Conservation (phyloP, 2,797 vertebrate genomes). For the Alfaro cultratus region DNA sequence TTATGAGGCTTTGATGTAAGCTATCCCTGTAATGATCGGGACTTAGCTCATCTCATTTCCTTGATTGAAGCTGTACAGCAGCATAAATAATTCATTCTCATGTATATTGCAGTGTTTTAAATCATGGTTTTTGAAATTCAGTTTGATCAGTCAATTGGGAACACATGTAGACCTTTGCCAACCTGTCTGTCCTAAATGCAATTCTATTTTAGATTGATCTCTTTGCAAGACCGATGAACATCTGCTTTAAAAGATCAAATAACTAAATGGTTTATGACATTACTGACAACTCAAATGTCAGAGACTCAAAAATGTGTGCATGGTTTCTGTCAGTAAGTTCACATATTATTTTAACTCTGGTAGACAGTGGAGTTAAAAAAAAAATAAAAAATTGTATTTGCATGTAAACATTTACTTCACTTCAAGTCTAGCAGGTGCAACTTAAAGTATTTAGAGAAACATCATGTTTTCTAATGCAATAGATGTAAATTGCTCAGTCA, state of each 20-base stretch:
- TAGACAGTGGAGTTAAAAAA: not conserved
- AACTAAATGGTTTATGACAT: conserved; percentile 1
- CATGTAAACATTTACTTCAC: not conserved
- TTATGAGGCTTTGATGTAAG: conserved; percentile 82
- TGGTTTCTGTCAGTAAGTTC: not conserved
- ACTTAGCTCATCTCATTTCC: conserved; percentile 85
- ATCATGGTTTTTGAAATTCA: conserved; percentile 71
- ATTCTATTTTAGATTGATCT: conserved; percentile 39
- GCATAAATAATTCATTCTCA: conserved; percentile 90
- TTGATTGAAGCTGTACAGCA: conserved; percentile 88
- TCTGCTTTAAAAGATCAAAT: conserved; percentile 28
- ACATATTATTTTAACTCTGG: not conserved
- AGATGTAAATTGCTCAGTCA: not conserved
- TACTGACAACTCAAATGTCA: conserved; percentile 14
- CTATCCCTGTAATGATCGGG: conserved; percentile 81
- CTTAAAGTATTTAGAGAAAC: not conserved
- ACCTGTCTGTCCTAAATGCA: conserved; percentile 45
- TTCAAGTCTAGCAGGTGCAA: not conserved
- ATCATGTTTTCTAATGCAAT: not conserved
- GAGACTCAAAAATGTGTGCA: not conserved
- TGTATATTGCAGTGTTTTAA: conserved; percentile 89
- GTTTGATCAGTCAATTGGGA: conserved; percentile 71
- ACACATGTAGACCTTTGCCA: conserved; percentile 68
- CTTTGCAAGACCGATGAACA: conserved; percentile 32
- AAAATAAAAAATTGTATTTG: not conserved